Base-by-base conservation (phyloP, 1,140 invertebrate species). In the Drosophila nasuta region DNA sequence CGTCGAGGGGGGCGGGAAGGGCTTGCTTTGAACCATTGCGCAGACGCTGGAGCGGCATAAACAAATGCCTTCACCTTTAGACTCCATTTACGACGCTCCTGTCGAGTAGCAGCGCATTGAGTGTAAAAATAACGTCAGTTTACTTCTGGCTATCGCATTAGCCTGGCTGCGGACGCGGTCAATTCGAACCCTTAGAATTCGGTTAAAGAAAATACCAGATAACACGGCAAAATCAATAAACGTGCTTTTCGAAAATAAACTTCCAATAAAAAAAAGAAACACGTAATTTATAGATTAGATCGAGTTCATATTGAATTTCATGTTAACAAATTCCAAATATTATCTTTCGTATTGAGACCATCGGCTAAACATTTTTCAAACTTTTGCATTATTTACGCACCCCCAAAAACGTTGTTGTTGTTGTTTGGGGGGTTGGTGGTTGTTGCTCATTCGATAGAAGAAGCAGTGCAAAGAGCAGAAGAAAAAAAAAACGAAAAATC, bases 191-290 rank as follows among this genome's bases (percentile, higher is more conserved):
- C 10, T 17, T 33, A 13, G 52, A 49, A 49, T 28, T 17, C 17
- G 17, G 3, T 49, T n/a, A 51, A 52, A 52, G 30, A 52, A 33
- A 38, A 57, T 15, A 13, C 15, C 62, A 69, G 83, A 87, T 83
- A 80, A 83, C 77, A 82, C 59, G 66, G 64, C 75, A 54, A 68
- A 88, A 88, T 88, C 83, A 83, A 88, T 88, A 88, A 87, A 88
- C 83, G 73, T 82, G 83, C 73, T 73, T 41, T 62, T 62, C 46
- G 41, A 71, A 71, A 62, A 63, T 41, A 65, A 60, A 62, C 80
- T 83, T 76, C 63, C 48, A 70, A 52, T 62, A 52, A 60, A 73
- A 60, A 76, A 51, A 25, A 28, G 30, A 15, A 56, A 59, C 11
- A 33, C 30, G 30, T 33, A 33, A 33, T 33, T 33, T 43, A n/a